Conservation (phyloP, 2,113 vertebrate species). For the Urocolius indicus region DNA sequence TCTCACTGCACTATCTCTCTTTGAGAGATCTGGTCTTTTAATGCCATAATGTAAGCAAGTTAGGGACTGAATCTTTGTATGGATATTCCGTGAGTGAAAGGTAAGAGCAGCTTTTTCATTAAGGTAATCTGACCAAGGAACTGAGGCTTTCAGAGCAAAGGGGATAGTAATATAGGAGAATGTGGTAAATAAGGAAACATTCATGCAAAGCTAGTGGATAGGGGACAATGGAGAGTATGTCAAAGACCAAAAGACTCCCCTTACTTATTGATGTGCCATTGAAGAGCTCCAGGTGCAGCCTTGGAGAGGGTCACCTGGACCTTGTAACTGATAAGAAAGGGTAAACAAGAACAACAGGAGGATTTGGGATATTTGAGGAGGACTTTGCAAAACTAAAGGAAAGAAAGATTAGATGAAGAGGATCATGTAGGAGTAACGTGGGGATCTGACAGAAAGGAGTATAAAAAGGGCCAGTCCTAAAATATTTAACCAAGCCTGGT, state of each 20-base stretch:
- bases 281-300: background rate
- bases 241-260: background rate
- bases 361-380: background rate
- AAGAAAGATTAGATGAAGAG: background rate
- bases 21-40: background rate
- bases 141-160: background rate
- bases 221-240: background rate
- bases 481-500: fast-evolving
- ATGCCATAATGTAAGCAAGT: background rate
- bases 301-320: background rate
- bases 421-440: background rate
- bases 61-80: background rate
- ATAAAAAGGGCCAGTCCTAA: fast-evolving
- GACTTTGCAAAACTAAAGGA: background rate
- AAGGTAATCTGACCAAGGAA: background rate
- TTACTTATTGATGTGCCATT: background rate
- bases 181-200: background rate
- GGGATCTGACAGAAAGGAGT: background rate
- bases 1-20: background rate
- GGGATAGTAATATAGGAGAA: background rate
- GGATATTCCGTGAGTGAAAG: background rate
- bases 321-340: background rate
- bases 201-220: background rate
- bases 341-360: background rate
- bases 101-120: background rate